Evolutionary conservation across 2,888 invertebrate genomes (phyloP).

Genomic region (Thera britannica): DNA sequence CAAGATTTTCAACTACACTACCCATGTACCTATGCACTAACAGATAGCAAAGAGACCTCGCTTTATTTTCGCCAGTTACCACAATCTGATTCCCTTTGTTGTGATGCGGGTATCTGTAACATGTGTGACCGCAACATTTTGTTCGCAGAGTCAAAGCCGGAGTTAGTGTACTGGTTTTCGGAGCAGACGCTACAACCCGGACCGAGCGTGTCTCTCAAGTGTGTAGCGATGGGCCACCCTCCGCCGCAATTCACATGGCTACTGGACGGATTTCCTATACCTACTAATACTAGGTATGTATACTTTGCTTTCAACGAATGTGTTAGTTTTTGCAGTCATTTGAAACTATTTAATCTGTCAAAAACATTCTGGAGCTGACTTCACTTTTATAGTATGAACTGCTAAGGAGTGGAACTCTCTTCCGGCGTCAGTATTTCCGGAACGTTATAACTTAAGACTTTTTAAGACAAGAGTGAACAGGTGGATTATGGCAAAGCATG

Average conservation of each 20-base stretch:
- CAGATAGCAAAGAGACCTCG: no score
- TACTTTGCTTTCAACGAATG: conserved; percentile 4
- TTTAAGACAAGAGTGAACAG: no score
- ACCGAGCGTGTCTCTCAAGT: conserved; percentile 95
- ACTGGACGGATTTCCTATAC: conserved; percentile 94
- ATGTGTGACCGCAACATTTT: conserved; percentile 19
- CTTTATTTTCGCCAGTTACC: no score
- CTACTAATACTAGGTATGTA: conserved; percentile 87
- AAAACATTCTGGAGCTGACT: neutral
- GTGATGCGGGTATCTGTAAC: no score
- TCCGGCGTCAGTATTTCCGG: no score
- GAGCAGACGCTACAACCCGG: conserved; percentile 97
- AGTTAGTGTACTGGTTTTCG: conserved; percentile 95
- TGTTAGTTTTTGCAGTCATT: conserved; percentile 5
- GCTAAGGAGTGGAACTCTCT: no score
- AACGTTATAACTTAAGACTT: no score
- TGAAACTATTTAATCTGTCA: conserved; percentile 2
- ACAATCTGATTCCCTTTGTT: no score
- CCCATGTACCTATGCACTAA: no score
- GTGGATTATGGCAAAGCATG: no score
- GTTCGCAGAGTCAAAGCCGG: conserved; percentile 92
- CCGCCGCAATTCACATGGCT: conserved; percentile 97
- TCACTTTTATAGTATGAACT: no score
- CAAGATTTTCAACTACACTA: no score
- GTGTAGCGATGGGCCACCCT: conserved; percentile 97